Evolutionary conservation across 1,140 invertebrate species (phyloP), one percentile per base, ranked within the genome.

Genomic region (Drosophila prosaltans): DNA sequence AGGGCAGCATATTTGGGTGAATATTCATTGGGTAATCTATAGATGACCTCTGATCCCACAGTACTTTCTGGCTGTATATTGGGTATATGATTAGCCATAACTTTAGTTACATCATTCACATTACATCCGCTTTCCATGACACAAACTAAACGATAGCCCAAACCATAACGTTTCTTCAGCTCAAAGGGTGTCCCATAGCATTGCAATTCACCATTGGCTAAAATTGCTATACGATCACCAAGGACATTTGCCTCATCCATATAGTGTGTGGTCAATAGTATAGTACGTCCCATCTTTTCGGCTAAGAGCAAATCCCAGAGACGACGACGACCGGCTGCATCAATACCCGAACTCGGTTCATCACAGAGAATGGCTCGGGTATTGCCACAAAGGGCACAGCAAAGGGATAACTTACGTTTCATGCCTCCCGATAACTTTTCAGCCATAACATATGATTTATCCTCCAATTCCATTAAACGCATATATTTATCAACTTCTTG

Each of bases 191-290:
- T 95, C 21, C 97, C 98, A 92, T 95, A 95, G 88, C 97, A 98
- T 78, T 95, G 94, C 3, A 98, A 93, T 59, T 94, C 92, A 9
- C 98, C 98, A 32, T 94, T 93, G 67, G 96, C 95, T 93, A 99
- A 95, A 54, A 98, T 98, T 1, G 97, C 97, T 77, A 99, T 97
- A 80, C 97, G 94, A 93, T 99, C 98, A 1, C 98, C 98, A 1
- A 99, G 93, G 36, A 97, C 94, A 93, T 99, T 98, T 41, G 98
- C 98, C 93, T 99, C 98, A 92, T 99, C 98, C 98, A 99, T 99
- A 92, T 98, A 98, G 93, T 99, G 98, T 5, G 98, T 99, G n/a
- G 97, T 97, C 36, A 99, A 94, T 2, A 99, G 91, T 61, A 99
- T 95, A 3, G 98, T 98, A 45, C 94, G 92, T 0, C 92, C 92